phyloP scores from a whole-genome alignment of 2,888 invertebrate genomes.

The Aporophyla lueneburgensis region DNA sequence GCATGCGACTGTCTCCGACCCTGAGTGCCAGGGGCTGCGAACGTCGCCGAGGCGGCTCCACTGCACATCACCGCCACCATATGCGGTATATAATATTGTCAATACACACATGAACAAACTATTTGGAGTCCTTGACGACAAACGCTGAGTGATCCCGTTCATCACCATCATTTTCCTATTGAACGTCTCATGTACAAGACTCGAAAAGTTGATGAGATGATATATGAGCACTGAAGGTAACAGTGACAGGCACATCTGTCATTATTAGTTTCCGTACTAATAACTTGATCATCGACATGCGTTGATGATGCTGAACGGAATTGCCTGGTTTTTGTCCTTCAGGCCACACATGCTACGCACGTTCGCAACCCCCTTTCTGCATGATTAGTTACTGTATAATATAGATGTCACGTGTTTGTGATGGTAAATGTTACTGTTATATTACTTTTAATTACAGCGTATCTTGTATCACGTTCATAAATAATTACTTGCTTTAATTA shows the following conservation, averaged over 20 bases:
- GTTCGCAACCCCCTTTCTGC: constrained; percentile 91
- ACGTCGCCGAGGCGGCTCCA: constrained; percentile 83
- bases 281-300: constrained; percentile 32
- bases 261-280: constrained; percentile 35
- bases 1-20: constrained; percentile 91
- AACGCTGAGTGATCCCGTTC: constrained; percentile 72
- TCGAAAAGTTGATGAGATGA: constrained; percentile 23
- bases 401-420: constrained; percentile 88
- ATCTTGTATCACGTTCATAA: constrained; percentile 46
- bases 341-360: constrained; percentile 84
- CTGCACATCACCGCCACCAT: constrained; percentile 81
- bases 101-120: constrained; percentile 75
- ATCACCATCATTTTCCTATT: constrained; percentile 45
- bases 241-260: constrained; percentile 40
- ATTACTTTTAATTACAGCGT: constrained; percentile 59
- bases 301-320: constrained; percentile 62
- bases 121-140: constrained; percentile 72
- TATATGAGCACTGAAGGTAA: constrained; percentile 50
- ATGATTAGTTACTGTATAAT: constrained; percentile 85
- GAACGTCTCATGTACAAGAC: constrained; percentile 37
- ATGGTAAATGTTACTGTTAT: constrained; percentile 77
- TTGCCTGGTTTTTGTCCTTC: constrained; percentile 80
- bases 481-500: constrained; percentile 54
- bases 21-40: constrained; percentile 90
- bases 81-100: constrained; percentile 85